Percentiles rank a stretch among this genome's conserved stretches.
Evolutionary conservation across 1,140 invertebrate species (phyloP).

Genomic region (Euura saliciscinereae): DNA sequence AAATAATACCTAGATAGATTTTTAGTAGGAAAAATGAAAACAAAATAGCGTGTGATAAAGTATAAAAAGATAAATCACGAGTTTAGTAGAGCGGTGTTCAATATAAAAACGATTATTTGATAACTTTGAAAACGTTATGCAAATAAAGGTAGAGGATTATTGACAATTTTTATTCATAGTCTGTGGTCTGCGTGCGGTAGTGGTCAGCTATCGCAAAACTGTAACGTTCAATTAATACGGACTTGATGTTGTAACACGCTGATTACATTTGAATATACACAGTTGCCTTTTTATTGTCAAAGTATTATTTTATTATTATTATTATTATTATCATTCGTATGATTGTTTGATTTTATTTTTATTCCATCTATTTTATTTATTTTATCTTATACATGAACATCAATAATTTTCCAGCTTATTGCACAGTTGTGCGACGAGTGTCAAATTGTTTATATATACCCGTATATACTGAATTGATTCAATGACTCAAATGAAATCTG

Average conservation of each 20-base stretch:
- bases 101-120: slow-evolving; percentile 29
- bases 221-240: not conserved
- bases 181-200: slow-evolving; percentile 24
- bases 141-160: slow-evolving; percentile 32
- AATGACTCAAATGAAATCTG: slow-evolving; percentile 32
- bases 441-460: too few species aligned
- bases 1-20: slow-evolving; percentile 38
- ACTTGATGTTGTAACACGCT: not conserved
- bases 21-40: slow-evolving; percentile 32
- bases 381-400: too few species aligned
- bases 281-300: slow-evolving; percentile 3
- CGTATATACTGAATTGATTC: too few species aligned
- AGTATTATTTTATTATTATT: not conserved
- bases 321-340: not conserved
- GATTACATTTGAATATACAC: not conserved
- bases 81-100: slow-evolving; percentile 36
- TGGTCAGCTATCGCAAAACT: not conserved
- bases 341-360: not conserved
- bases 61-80: too few species aligned
- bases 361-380: not conserved
- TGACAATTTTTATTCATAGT: slow-evolving; percentile 34
- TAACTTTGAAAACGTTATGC: slow-evolving; percentile 38
- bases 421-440: too few species aligned
- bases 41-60: not conserved
- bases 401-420: too few species aligned